These are phyloP conservation scores for Diceros bicornis DNA, from an alignment of 2,797 vertebrate species.

Conservation along the genomic window DNA sequence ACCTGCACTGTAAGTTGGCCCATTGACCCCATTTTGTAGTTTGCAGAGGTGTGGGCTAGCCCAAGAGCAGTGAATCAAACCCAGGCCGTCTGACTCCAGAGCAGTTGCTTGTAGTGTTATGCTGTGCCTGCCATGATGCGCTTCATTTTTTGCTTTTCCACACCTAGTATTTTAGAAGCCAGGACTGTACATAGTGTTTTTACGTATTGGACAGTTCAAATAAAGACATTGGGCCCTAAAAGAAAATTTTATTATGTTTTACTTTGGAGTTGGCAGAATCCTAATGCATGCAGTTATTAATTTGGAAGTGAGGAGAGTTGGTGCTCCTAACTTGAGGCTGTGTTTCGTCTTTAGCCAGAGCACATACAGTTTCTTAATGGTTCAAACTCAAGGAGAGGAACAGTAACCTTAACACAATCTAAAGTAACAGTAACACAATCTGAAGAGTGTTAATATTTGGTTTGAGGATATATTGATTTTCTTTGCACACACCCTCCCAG, in stretches of 20 bases:
- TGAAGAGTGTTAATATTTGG: conserved; percentile 38
- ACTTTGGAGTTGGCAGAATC: conserved; percentile 55
- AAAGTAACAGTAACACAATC: background rate
- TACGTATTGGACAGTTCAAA: conserved; percentile 3
- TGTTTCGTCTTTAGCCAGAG: conserved; percentile 46
- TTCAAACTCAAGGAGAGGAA: conserved; percentile 52
- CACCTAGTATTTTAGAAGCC: conserved; percentile 36
- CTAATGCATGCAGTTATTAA: conserved; percentile 22
- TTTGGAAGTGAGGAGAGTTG: background rate
- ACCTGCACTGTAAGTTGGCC: background rate
- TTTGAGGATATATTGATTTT: conserved; percentile 58
- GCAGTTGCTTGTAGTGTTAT: background rate
- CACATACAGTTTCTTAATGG: conserved; percentile 30
- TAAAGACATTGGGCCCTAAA: conserved; percentile 32
- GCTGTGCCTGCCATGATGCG: background rate
- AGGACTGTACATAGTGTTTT: conserved; percentile 17
- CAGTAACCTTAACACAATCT: background rate
- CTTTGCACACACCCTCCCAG: background rate
- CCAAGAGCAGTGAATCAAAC: background rate
- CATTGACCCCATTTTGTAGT: background rate
- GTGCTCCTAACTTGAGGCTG: background rate
- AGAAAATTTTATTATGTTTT: conserved; percentile 45
- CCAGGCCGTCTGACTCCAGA: background rate
- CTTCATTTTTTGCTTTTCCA: conserved; percentile 45
- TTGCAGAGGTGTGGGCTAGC: background rate